Evolutionary conservation across 2,797 vertebrate genomes (phyloP).

Genomic region (Emydoidea blandingii): DNA sequence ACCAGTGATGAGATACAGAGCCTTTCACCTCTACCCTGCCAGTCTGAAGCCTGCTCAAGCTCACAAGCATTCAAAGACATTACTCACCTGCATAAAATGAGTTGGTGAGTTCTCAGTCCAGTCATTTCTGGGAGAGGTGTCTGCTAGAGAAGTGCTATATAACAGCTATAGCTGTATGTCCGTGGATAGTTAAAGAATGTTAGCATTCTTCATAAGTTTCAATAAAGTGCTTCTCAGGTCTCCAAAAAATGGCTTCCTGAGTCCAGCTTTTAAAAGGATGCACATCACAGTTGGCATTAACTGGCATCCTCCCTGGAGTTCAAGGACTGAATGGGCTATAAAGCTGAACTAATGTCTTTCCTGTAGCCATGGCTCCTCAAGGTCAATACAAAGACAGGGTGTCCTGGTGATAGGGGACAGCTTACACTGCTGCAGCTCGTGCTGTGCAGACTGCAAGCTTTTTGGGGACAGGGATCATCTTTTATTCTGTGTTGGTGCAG

Average conservation of each 20-base stretch:
- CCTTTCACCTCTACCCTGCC: not conserved
- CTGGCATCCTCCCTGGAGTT: not conserved
- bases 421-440: not conserved
- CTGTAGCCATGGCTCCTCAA: not conserved
- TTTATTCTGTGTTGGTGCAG: not conserved
- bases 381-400: not conserved
- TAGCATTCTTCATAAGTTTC: accelerated
- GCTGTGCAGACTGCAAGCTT: not conserved
- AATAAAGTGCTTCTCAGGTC: not conserved
- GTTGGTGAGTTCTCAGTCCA: not conserved
- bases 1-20: not conserved
- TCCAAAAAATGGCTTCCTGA: not conserved
- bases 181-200: not conserved
- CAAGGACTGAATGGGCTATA: not conserved
- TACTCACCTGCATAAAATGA: accelerated
- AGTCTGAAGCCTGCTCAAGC: not conserved
- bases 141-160: not conserved
- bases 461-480: not conserved
- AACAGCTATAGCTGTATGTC: accelerated
- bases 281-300: not conserved
- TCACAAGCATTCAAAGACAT: not conserved
- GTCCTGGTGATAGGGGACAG: not conserved
- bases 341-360: not conserved
- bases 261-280: not conserved
- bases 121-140: accelerated